phyloP scores from a whole-genome alignment of 2,797 vertebrate genomes.

The Melanotaenia trifasciata region DNA sequence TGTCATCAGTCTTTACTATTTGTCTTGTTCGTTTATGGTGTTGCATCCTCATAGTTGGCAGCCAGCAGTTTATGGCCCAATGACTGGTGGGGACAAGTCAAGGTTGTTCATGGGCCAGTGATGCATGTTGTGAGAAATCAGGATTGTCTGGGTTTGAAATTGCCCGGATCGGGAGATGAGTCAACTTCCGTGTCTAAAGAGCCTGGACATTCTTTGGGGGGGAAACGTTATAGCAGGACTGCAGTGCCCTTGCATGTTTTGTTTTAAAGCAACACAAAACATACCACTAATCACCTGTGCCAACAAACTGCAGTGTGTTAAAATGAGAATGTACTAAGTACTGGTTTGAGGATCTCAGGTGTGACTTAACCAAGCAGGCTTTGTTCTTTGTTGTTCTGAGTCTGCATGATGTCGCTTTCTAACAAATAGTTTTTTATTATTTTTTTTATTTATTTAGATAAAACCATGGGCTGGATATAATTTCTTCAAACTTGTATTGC shows the following conservation, averaged over 20 bases:
- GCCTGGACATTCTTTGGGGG: not conserved
- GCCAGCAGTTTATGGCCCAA: constrained; percentile 14
- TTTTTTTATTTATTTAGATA: not conserved
- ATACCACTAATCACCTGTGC: not conserved
- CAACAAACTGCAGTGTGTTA: not conserved
- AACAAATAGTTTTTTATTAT: too few relatives aligned
- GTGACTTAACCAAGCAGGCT: not conserved
- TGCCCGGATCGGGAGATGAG: constrained; percentile 7
- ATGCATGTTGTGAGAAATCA: constrained; percentile 19
- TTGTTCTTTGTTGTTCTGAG: not conserved
- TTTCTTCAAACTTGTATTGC: not conserved
- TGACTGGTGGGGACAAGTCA: constrained; percentile 33
- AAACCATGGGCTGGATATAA: not conserved
- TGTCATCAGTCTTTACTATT: constrained; percentile 19
- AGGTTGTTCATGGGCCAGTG: constrained; percentile 15
- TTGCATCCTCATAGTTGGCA: constrained; percentile 18
- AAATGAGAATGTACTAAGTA: not conserved
- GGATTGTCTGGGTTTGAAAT: constrained; percentile 12
- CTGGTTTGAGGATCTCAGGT: not conserved
- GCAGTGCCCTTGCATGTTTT: not conserved
- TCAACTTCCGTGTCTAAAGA: constrained; percentile 15
- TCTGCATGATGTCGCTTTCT: not conserved
- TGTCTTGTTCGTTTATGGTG: constrained; percentile 2
- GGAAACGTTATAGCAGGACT: not conserved
- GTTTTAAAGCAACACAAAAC: constrained; percentile 1